Base-by-base conservation (phyloP, 2,113 vertebrate species). In the Microcebus lehilahytsara region DNA sequence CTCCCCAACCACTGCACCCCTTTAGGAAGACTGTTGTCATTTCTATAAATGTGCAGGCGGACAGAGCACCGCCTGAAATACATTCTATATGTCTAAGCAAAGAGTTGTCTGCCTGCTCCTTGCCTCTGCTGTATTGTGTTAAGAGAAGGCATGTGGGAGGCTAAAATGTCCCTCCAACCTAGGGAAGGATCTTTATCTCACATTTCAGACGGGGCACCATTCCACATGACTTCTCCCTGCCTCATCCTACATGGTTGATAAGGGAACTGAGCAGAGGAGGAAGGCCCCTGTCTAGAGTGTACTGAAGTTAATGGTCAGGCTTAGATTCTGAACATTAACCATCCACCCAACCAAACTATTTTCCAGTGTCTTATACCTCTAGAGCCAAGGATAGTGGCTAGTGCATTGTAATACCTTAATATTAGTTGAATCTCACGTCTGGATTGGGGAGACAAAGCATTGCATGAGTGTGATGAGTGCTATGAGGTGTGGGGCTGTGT, bases 61-160 rank as follows among this genome's bases (percentile, higher is more conserved):
- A 23, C 62, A 56, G 66, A 80, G 9, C 6, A 0, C 25, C 85
- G 37, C 67, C 83, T 17, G 32, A 95, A 97, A 97, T 95, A 95
- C 4, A 96, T 9, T 85, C 77, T 86, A 25, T 87, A 78, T 81
- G n/a, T 89, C 34, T 93, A 93, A 84, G 56, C 66, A 64, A 77
- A 92, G 37, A 40, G 13, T 51, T 80, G 37, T 85, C 80, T 90
- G 66, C 88, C 49, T 88, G 16, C 34, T 93, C 19, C 27, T 84
- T 81, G 9, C 87, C 51, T 95, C 42, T 46, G 66, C 12, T 46
- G 4, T 64, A 14, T 1, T 37, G 53, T 56, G 9, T 78, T 94
- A 93, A 81, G 74, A 83, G 64, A 89, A 67, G 32, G 25, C 23
- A 84, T 25, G 16, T 42, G 46, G 19, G 42, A 91, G 4, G 32